Conservation (phyloP, 2,888 invertebrate genomes). For the Drosophila macrothrix region DNA sequence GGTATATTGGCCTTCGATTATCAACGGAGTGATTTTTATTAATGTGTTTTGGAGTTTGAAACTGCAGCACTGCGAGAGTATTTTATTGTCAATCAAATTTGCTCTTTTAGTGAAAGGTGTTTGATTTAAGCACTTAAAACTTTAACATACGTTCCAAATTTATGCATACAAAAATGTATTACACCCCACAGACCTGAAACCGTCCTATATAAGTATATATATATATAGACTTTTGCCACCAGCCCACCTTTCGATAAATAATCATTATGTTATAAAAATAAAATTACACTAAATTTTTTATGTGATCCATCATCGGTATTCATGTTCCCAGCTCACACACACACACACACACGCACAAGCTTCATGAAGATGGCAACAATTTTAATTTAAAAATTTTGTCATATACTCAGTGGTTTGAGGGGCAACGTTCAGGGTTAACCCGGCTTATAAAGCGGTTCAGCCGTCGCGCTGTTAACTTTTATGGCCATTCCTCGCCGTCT, state of each 20-base stretch:
- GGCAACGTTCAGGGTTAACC: slow-evolving; percentile 40
- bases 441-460: slow-evolving; percentile 70
- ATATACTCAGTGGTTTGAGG: slow-evolving; percentile 63
- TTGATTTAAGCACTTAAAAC: slow-evolving; percentile 15
- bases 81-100: background rate
- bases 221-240: slow-evolving; percentile 18
- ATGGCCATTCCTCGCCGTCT: slow-evolving; percentile 48
- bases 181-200: slow-evolving; percentile 10
- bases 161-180: slow-evolving; percentile 15
- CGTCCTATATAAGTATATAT: slow-evolving; percentile 12
- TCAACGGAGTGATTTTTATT: background rate
- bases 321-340: slow-evolving; percentile 9
- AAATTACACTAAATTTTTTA: slow-evolving; percentile 74
- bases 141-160: slow-evolving; percentile 12
- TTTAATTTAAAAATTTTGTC: slow-evolving; percentile 78
- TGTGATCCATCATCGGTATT: slow-evolving; percentile 75
- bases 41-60: background rate
- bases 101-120: background rate
- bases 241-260: slow-evolving; percentile 55
- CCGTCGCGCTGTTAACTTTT: slow-evolving; percentile 75
- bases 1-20: background rate
- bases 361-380: slow-evolving; percentile 41
- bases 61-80: background rate
- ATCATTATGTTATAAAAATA: slow-evolving; percentile 72
- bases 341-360: slow-evolving; percentile 7